Conservation (phyloP, 2,113 vertebrate species). For the Buteo buteo region DNA sequence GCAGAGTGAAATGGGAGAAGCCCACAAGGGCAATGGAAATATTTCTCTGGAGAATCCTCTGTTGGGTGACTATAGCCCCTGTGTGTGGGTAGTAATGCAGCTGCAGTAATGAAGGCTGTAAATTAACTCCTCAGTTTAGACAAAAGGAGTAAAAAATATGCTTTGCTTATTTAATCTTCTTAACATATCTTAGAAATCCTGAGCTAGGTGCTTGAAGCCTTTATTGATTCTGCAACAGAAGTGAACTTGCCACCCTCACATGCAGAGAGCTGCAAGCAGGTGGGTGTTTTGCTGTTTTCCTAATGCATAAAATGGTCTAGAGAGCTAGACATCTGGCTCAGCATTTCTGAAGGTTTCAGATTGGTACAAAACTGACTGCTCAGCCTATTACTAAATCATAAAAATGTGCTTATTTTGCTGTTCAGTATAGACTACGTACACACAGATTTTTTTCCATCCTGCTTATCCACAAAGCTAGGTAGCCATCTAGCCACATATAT, state of each 20-base stretch:
- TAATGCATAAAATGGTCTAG: slow-evolving; percentile 15
- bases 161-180: background rate
- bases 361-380: background rate
- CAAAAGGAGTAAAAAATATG: background rate
- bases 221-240: background rate
- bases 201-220: background rate
- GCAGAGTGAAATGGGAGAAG: background rate
- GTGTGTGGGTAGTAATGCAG: background rate
- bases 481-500: background rate
- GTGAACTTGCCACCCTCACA: background rate
- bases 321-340: slow-evolving; percentile 23
- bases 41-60: background rate
- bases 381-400: background rate
- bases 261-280: background rate
- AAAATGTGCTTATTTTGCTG: background rate
- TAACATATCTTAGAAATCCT: background rate
- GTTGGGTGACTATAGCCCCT: background rate
- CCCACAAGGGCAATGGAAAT: background rate
- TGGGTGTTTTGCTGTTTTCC: background rate
- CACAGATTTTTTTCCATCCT: background rate
- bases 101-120: background rate
- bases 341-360: slow-evolving; percentile 10
- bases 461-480: background rate
- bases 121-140: background rate
- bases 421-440: background rate